Conservation (phyloP, 2,797 vertebrate genomes). For the Urophycis tenuis region DNA sequence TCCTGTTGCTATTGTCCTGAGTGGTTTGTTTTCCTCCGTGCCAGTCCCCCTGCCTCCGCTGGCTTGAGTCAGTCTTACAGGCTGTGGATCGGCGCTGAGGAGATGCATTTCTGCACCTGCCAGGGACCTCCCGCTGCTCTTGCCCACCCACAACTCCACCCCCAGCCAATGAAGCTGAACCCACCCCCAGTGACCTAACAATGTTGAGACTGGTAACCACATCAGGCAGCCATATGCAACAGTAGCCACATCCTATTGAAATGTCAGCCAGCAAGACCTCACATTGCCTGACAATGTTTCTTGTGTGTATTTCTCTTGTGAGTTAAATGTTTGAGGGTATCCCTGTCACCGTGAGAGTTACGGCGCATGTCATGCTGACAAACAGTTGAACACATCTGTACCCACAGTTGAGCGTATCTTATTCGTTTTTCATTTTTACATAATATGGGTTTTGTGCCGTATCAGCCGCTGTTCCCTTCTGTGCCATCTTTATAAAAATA, state of each 20-base stretch:
- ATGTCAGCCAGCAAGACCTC: neutral
- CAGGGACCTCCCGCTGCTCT: slow-evolving; percentile 21
- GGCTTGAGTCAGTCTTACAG: slow-evolving; percentile 44
- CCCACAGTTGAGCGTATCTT: no score
- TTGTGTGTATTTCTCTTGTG: no score
- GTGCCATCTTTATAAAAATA: slow-evolving; percentile 40
- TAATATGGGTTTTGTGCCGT: slow-evolving; percentile 55
- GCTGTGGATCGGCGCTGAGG: slow-evolving; percentile 29
- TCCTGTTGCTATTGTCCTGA: slow-evolving; percentile 67
- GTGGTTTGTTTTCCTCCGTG: slow-evolving; percentile 53
- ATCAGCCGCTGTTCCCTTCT: no score
- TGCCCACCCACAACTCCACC: neutral
- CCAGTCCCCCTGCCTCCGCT: slow-evolving; percentile 57
- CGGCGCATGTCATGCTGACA: no score
- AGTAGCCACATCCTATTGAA: neutral
- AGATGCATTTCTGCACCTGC: slow-evolving; percentile 17
- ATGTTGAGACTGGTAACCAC: neutral
- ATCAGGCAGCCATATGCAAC: neutral
- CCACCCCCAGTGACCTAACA: neutral
- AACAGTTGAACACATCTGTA: no score
- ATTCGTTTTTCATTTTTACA: slow-evolving; percentile 28
- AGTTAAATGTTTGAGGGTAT: neutral
- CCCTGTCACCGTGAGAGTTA: neutral
- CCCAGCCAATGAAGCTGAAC: neutral
- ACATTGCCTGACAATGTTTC: neutral